A percentile compares a stretch with the other conserved stretches of the same genome.
phyloP scores from a whole-genome alignment of 2,888 invertebrate species.

The Drosophila prolongata region DNA sequence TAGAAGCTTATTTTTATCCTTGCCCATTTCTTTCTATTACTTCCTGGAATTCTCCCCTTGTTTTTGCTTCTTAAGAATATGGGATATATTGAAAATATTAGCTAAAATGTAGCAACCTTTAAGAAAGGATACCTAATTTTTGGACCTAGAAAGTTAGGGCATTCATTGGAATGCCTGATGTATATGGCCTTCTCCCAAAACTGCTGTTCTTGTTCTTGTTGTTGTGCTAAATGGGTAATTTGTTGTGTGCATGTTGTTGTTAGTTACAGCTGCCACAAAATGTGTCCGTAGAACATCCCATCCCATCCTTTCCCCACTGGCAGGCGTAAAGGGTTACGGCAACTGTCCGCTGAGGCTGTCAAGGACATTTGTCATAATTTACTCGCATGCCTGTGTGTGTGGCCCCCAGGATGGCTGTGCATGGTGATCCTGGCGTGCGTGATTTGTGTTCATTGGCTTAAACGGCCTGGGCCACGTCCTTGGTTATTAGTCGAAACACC shows the following conservation, averaged over 20 bases:
- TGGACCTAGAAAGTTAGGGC: not conserved
- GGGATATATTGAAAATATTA: too few relatives aligned
- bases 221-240: conserved; percentile 77
- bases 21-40: too few relatives aligned
- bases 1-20: too few relatives aligned
- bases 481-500: conserved; percentile 80
- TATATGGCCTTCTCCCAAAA: not conserved
- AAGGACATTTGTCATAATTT: conserved; percentile 80
- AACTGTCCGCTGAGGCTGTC: conserved; percentile 59
- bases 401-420: not conserved
- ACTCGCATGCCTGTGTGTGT: conserved; percentile 47
- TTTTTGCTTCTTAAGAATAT: too few relatives aligned
- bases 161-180: not conserved
- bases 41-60: too few relatives aligned
- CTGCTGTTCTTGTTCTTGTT: conserved; percentile 9
- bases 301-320: not conserved
- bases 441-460: conserved; percentile 71
- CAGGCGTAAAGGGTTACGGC: conserved; percentile 62
- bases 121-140: too few relatives aligned
- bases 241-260: conserved; percentile 74
- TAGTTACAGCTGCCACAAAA: conserved; percentile 77
- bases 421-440: conserved; percentile 39
- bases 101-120: too few relatives aligned
- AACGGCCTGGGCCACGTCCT: conserved; percentile 38
- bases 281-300: conserved; percentile 23